Evolutionary conservation across 2,113 vertebrate genomes (phyloP), one percentile per base, ranked within the genome.

Genomic region (Phalacrocorax carbo): DNA sequence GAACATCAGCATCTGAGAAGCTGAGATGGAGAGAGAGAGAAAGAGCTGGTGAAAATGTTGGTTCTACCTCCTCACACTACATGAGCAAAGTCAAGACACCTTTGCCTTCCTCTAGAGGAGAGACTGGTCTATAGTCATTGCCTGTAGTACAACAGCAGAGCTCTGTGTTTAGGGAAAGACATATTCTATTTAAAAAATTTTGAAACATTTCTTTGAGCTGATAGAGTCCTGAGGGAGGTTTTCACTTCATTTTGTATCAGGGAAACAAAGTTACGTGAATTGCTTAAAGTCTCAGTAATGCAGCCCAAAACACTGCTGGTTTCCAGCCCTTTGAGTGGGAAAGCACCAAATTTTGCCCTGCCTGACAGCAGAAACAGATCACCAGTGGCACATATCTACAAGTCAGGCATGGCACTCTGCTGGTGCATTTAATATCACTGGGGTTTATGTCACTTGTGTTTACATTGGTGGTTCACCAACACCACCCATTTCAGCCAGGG

Each of bases 1-100:
- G 86, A 99, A 94, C 88, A 99, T 96, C 77, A 98, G 94, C 94
- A 98, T 86, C 98, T 99, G 99, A 82, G 99, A 98, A 88, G 97
- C 99, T 99, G 93, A 22, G 27, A 46, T 2, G 15, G 55, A 54
- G 71, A 77, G 36, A 95, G 7, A 87, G 1, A 36, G 13, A 82
- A 29, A 72, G 30, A 78, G 46, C 7, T 17, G 15, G 34, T 94
- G 48, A 95, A n/a, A 88, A 48, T 0, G 10, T 21, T 73, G 58
- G 22, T 29, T 48, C 42, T 20, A 60, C 20, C 49, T 20, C 29
- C 32, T 23, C 65, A 6, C 0, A 1, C 6, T 55, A 26, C 34
- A 32, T 20, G 1, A 32, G 51, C 8, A 10, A 23, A 54, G 36
- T 3, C 27, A 55, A 38, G 23, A 15, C 42, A 77, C 34, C 36